phyloP scores from a whole-genome alignment of 2,888 invertebrate genomes.

The Helicoverpa assulta region DNA sequence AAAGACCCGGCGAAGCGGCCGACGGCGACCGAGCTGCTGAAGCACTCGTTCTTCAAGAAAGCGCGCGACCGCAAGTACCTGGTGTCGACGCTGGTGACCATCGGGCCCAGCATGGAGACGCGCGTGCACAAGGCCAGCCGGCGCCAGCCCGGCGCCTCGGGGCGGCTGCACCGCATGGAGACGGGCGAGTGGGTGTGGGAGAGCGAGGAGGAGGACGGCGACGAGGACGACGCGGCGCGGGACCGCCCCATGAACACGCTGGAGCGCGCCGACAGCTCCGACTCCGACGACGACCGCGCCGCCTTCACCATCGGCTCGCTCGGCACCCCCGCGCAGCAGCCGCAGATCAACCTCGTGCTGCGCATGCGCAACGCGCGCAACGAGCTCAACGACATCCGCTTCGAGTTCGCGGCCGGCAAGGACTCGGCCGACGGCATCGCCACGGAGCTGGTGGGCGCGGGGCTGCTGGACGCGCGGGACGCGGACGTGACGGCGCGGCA shows the following conservation, averaged over 20 bases:
- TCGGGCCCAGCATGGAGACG: conserved; percentile 97
- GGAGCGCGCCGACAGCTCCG: conserved; percentile 90
- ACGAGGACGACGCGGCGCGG: conserved; percentile 87
- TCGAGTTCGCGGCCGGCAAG: conserved; percentile 98
- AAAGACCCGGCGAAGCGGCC: conserved; percentile 99
- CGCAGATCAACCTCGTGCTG: conserved; percentile 95
- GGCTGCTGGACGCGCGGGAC: conserved; percentile 97
- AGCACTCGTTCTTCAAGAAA: conserved; percentile 99
- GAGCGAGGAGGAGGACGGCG: conserved; percentile 96
- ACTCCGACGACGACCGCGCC: conserved; percentile 87
- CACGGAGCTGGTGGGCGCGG: conserved; percentile 98
- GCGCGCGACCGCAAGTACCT: conserved; percentile 98
- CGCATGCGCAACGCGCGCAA: conserved; percentile 97
- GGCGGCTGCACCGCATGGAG: conserved; percentile 96
- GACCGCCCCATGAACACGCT: conserved; percentile 91
- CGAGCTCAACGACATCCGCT: conserved; percentile 99
- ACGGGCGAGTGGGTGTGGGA: conserved; percentile 99
- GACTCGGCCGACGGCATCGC: conserved; percentile 98
- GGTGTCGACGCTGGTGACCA: conserved; percentile 95
- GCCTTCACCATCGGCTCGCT: conserved; percentile 82
- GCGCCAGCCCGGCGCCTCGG: conserved; percentile 96
- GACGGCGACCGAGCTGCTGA: conserved; percentile 98
- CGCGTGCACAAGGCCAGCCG: conserved; percentile 96
- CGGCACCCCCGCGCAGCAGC: conserved; percentile 79
- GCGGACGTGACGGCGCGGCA: conserved; percentile 97